A percentile compares a stretch with the other conserved stretches of the same genome.
These are phyloP conservation scores for Pollicipes pollicipes DNA, from an alignment of 1,140 invertebrate species.

Conservation along the genomic window DNA sequence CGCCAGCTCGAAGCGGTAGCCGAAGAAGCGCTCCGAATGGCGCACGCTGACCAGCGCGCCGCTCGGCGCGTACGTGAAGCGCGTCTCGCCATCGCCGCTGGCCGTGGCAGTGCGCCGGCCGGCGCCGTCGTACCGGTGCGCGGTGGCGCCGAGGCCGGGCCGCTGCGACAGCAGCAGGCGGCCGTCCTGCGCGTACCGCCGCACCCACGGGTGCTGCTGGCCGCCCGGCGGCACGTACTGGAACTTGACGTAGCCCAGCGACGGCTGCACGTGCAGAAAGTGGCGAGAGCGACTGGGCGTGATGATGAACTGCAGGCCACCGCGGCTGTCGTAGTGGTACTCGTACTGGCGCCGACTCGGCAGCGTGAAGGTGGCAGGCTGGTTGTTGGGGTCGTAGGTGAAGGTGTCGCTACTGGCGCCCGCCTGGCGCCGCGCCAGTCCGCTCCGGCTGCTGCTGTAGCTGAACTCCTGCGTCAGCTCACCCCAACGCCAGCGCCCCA, in stretches of 20 bases:
- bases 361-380: conserved; percentile 70
- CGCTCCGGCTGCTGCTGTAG: not conserved
- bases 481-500: conserved; percentile 84
- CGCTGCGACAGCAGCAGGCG: conserved; percentile 63
- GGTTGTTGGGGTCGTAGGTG: conserved; percentile 10
- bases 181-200: conserved; percentile 67
- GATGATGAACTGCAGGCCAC: conserved; percentile 63
- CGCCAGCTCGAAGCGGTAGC: conserved; percentile 71
- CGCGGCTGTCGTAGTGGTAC: conserved; percentile 67
- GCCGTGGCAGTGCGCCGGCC: conserved; percentile 55
- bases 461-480: conserved; percentile 45
- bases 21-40: conserved; percentile 58
- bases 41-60: conserved; percentile 60
- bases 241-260: conserved; percentile 60
- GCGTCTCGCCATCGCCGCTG: conserved; percentile 72
- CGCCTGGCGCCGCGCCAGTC: not conserved
- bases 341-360: conserved; percentile 71
- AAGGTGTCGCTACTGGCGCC: not conserved
- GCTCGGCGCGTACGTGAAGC: conserved; percentile 55
- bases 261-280: conserved; percentile 63
- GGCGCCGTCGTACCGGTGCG: conserved; percentile 70
- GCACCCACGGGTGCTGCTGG: conserved; percentile 28
- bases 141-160: conserved; percentile 71
- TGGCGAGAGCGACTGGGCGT: conserved; percentile 72
- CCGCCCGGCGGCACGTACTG: conserved; percentile 76